phyloP scores from a whole-genome alignment of 2,888 invertebrate genomes.

The Amiota mariae region DNA sequence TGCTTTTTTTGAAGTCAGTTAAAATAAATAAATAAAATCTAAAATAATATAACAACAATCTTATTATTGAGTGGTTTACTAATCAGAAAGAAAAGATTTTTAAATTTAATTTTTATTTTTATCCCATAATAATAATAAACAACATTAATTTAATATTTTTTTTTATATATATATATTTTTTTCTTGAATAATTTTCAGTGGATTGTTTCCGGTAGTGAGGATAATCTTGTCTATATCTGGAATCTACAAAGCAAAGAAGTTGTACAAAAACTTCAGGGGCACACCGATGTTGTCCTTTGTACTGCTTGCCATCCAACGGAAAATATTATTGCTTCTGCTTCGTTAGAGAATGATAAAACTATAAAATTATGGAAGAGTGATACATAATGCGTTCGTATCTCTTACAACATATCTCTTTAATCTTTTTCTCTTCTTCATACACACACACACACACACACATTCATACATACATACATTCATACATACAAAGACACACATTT shows the following conservation, averaged over 20 bases:
- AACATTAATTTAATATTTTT: no score
- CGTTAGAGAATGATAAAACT: slow-evolving; percentile 98
- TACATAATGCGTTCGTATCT: slow-evolving; percentile 76
- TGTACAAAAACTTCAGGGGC: slow-evolving; percentile 97
- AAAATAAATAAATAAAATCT: no score
- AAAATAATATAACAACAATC: no score
- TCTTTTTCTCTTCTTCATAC: not conserved
- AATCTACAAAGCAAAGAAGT: slow-evolving; percentile 99
- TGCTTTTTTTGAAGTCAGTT: no score
- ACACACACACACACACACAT: no score
- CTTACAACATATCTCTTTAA: not conserved
- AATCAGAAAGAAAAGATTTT: no score
- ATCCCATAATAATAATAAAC: no score
- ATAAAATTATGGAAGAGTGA: slow-evolving; percentile 99
- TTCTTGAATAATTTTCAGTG: slow-evolving; percentile 78
- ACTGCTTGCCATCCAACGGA: slow-evolving; percentile 99
- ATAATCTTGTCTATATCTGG: slow-evolving; percentile 99
- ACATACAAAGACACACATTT: no score
- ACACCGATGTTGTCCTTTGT: slow-evolving; percentile 95
- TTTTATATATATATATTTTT: not conserved
- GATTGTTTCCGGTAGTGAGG: slow-evolving; percentile 99
- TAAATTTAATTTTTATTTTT: no score
- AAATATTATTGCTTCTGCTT: slow-evolving; percentile 99
- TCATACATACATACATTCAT: no score
- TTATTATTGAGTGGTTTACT: no score